Evolutionary conservation across 2,888 invertebrate species (phyloP).

Genomic region (Parnassius orleans): DNA sequence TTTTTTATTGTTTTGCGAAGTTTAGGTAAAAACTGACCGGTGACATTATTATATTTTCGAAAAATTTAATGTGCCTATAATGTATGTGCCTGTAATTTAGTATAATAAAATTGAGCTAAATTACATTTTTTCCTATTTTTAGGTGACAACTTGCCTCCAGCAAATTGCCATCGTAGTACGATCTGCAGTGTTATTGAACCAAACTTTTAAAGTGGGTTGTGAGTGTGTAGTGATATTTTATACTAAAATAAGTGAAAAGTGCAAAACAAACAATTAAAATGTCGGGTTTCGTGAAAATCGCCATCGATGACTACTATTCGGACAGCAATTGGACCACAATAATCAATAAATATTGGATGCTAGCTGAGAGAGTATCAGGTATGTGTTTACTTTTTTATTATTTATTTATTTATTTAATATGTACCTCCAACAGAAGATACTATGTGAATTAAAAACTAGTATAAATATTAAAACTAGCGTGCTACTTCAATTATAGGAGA

Average conservation of each 20-base stretch:
- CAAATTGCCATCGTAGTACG: slow-evolving; percentile 59
- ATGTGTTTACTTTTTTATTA: slow-evolving; percentile 35
- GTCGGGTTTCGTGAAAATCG: slow-evolving; percentile 84
- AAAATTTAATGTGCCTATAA: no score
- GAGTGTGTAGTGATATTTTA: slow-evolving; percentile 48
- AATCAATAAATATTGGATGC: slow-evolving; percentile 85
- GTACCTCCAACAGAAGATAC: background rate
- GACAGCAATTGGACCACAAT: slow-evolving; percentile 83
- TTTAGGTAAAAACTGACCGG: no score
- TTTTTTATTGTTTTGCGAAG: background rate
- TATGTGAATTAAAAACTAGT: no score
- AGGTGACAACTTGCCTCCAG: slow-evolving; percentile 70
- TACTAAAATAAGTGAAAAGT: slow-evolving; percentile 34
- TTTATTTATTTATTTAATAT: no score
- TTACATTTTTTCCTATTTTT: slow-evolving; percentile 40
- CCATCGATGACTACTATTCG: slow-evolving; percentile 83
- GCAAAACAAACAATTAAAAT: slow-evolving; percentile 55
- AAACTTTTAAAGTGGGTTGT: slow-evolving; percentile 55
- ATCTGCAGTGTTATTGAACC: slow-evolving; percentile 37
- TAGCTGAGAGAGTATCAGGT: slow-evolving; percentile 89
- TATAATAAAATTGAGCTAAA: no score
- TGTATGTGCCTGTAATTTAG: no score
- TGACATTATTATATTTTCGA: no score
- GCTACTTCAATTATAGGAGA: no score
- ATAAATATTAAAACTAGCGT: no score